Evolutionary conservation across 2,888 invertebrate species (phyloP).

Genomic region (Acrobasis repandana): DNA sequence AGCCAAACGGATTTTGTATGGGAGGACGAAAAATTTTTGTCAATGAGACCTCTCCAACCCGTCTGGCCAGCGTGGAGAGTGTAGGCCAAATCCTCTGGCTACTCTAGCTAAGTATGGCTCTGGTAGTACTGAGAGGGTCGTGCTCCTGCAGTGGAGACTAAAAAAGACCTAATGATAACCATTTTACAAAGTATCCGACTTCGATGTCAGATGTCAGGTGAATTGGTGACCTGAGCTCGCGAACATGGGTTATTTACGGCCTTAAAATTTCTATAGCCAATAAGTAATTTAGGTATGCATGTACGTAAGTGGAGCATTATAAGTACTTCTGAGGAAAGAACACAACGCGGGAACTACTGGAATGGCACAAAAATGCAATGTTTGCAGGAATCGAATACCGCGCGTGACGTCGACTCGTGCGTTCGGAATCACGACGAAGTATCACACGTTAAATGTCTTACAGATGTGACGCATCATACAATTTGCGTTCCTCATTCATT

Average conservation of each 20-base stretch:
- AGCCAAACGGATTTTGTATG: no score
- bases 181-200: not conserved
- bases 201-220: not conserved
- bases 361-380: slow-evolving; percentile 38
- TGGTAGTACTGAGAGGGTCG: no score
- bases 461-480: slow-evolving; percentile 22
- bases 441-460: slow-evolving; percentile 33
- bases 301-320: not conserved
- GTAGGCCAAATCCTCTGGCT: no score
- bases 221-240: not conserved
- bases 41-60: no score
- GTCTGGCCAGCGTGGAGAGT: no score
- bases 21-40: no score
- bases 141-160: no score
- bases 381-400: slow-evolving; percentile 54
- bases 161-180: not conserved
- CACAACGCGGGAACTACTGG: not conserved
- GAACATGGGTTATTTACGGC: not conserved
- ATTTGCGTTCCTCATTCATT: not conserved
- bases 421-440: slow-evolving; percentile 59
- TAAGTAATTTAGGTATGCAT: not conserved
- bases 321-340: not conserved
- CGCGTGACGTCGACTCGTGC: slow-evolving; percentile 60
- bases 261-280: not conserved
- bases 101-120: no score